Evolutionary conservation across 2,797 vertebrate species (phyloP).

Genomic region (Sebastes kiyomatsui): DNA sequence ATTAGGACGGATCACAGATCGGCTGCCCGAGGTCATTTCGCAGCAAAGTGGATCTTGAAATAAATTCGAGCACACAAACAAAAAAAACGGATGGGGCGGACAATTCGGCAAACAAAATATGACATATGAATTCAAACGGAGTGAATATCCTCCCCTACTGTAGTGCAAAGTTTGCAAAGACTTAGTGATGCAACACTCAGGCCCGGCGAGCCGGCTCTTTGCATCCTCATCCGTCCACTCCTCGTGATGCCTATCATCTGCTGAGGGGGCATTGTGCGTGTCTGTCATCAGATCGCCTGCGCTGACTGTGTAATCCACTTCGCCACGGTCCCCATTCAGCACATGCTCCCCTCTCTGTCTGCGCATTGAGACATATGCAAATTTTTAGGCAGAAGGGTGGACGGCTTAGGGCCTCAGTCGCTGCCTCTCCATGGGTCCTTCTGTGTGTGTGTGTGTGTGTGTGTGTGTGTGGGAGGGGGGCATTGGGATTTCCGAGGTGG

Average conservation of each 20-base stretch:
- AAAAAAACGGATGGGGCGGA: conserved; percentile 4
- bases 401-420: conserved; percentile 81
- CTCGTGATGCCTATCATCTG: conserved; percentile 80
- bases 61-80: conserved; percentile 18
- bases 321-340: conserved; percentile 83
- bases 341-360: conserved; percentile 83
- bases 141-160: conserved; percentile 18
- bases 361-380: conserved; percentile 85
- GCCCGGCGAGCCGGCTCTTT: conserved; percentile 42
- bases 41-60: conserved; percentile 14
- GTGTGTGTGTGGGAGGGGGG: background rate
- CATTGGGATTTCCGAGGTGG: background rate
- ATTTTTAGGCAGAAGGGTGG: conserved; percentile 81
- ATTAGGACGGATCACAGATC: conserved; percentile 60
- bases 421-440: conserved; percentile 79
- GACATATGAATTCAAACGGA: conserved; percentile 31
- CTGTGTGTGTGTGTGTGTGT: conserved; percentile 55
- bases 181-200: conserved; percentile 56
- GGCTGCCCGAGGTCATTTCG: conserved; percentile 34
- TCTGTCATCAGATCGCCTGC: conserved; percentile 84
- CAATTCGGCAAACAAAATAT: background rate
- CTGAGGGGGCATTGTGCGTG: conserved; percentile 79
- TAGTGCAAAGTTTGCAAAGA: conserved; percentile 58
- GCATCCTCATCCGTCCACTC: conserved; percentile 73
- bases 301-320: conserved; percentile 85